Percentiles rank a stretch among this genome's conserved stretches.
These are phyloP conservation scores for Brachionus koreanus DNA, from an alignment of 1,140 invertebrate genomes.

Conservation along the genomic window DNA sequence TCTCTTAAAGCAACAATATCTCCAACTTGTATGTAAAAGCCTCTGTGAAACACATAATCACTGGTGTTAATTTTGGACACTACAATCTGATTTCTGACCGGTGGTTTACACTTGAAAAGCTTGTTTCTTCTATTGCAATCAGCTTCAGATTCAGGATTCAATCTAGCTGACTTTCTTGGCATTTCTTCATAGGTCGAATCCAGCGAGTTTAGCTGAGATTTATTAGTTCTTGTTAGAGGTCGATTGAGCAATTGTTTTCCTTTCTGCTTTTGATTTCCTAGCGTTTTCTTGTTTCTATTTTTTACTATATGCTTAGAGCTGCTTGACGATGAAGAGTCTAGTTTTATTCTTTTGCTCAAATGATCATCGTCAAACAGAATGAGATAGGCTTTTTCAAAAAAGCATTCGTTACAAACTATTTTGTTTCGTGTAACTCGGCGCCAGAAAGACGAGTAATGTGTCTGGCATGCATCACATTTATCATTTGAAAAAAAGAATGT, in stretches of 20 bases:
- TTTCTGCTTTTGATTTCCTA: neutral
- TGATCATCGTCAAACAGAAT: slow-evolving; percentile 40
- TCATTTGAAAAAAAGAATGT: neutral
- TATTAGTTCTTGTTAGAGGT: slow-evolving; percentile 8
- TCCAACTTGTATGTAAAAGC: slow-evolving; percentile 78
- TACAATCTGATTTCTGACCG: neutral
- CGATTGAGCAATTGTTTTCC: neutral
- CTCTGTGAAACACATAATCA: slow-evolving; percentile 58
- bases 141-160: neutral
- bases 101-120: slow-evolving; percentile 17
- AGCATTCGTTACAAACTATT: slow-evolving; percentile 33
- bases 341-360: slow-evolving; percentile 27
- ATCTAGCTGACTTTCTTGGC: neutral
- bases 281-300: slow-evolving; percentile 11
- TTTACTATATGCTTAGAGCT: neutral
- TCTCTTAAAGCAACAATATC: slow-evolving; percentile 83
- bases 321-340: neutral
- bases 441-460: neutral
- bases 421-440: slow-evolving; percentile 26
- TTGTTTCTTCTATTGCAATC: slow-evolving; percentile 15
- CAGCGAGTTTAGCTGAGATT: neutral
- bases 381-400: slow-evolving; percentile 33
- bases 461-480: slow-evolving; percentile 28
- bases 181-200: neutral
- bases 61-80: slow-evolving; percentile 6